phyloP scores from a whole-genome alignment of 1,140 invertebrate species.

The Diprion similis region DNA sequence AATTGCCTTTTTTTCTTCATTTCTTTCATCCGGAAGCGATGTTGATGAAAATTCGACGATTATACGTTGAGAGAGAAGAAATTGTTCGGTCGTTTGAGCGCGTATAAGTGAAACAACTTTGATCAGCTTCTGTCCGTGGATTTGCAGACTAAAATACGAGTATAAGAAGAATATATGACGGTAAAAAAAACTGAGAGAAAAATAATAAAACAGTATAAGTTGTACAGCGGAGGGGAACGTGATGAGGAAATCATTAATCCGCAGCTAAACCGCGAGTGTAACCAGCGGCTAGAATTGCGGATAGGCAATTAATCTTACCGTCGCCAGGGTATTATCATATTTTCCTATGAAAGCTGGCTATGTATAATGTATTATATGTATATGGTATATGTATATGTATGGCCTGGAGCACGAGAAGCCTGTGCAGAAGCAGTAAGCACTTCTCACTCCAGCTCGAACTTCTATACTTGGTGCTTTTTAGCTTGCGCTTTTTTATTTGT shows the following conservation, averaged over 20 bases:
- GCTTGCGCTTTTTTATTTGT: not conserved
- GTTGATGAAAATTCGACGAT: not conserved
- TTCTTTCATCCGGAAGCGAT: not conserved
- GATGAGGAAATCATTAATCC: constrained; percentile 24
- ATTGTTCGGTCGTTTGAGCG: not conserved
- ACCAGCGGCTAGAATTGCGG: constrained; percentile 19
- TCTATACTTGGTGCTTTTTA: constrained; percentile 24
- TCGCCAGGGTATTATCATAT: constrained; percentile 28
- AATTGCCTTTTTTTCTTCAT: no score
- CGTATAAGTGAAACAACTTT: not conserved
- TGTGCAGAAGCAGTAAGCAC: constrained; percentile 14
- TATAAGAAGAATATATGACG: not conserved
- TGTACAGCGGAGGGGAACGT: not conserved
- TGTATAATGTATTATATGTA: no score
- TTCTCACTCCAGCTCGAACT: not conserved
- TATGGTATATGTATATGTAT: not conserved
- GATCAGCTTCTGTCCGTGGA: not conserved
- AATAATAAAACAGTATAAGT: not conserved
- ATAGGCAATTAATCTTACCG: constrained; percentile 26
- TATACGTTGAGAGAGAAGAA: not conserved
- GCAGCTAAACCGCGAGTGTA: constrained; percentile 25
- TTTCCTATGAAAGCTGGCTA: constrained; percentile 8
- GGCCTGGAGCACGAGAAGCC: not conserved
- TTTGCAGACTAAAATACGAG: not conserved
- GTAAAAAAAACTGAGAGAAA: not conserved